Evolutionary conservation across 2,113 vertebrate genomes (phyloP).

Genomic region (Climacteris rufus): DNA sequence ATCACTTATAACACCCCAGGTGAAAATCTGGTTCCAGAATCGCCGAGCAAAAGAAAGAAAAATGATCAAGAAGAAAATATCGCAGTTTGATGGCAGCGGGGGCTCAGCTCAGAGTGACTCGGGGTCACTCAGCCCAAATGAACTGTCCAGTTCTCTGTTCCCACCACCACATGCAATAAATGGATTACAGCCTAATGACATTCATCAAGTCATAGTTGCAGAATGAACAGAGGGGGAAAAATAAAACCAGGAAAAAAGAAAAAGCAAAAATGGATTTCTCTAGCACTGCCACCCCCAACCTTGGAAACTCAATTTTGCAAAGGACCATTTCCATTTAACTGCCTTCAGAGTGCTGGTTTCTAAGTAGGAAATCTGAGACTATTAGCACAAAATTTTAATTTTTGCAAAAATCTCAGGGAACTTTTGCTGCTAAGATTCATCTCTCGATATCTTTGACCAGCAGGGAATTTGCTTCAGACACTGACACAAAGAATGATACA

Average conservation of each 20-base stretch:
- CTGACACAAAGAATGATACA: background rate
- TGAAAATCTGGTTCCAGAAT: conserved; percentile 97
- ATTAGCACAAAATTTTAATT: background rate
- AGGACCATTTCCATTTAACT: background rate
- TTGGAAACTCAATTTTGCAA: background rate
- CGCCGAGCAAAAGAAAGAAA: conserved; percentile 92
- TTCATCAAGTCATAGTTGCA: conserved; percentile 84
- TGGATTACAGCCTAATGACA: conserved; percentile 85
- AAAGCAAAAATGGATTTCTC: background rate
- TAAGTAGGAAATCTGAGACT: background rate
- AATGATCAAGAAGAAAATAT: conserved; percentile 92
- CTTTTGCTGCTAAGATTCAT: conserved; percentile 10
- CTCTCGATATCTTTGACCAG: background rate
- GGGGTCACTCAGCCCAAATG: conserved; percentile 87
- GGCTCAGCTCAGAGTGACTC: conserved; percentile 89
- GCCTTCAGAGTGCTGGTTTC: background rate
- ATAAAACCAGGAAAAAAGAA: background rate
- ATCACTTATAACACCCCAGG: conserved; percentile 63
- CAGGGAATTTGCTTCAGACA: background rate
- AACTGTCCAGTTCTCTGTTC: conserved; percentile 81
- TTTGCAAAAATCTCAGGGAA: conserved; percentile 18
- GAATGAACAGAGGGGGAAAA: conserved; percentile 60
- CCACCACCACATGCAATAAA: conserved; percentile 75
- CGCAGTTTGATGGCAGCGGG: conserved; percentile 86
- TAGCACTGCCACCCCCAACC: background rate